Percentiles rank a stretch among this genome's conserved stretches.
Conservation (phyloP, 2,888 invertebrate species). For the Eurytoma californica region DNA sequence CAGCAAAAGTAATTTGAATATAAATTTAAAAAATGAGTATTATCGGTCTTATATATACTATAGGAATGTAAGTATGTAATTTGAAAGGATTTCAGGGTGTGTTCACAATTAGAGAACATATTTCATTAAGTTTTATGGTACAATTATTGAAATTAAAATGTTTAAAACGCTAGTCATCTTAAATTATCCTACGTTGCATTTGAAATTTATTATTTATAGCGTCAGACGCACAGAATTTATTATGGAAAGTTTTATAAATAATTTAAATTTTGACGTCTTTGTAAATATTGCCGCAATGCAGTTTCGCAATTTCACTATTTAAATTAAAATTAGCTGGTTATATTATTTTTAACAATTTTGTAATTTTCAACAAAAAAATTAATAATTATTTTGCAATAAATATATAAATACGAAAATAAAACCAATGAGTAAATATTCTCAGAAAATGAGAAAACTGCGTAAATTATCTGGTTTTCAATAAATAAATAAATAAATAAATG, state of each 20-base stretch:
- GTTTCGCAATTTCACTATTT: too few species aligned
- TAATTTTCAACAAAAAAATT: too few species aligned
- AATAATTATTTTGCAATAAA: too few species aligned
- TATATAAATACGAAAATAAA: too few species aligned
- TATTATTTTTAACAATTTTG: too few species aligned
- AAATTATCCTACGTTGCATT: constrained; percentile 25
- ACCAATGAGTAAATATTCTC: too few species aligned
- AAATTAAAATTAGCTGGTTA: too few species aligned
- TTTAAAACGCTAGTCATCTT: constrained; percentile 1
- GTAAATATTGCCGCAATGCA: too few species aligned
- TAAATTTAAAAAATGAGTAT: constrained; percentile 4
- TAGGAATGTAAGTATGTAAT: background rate
- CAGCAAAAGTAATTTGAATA: background rate
- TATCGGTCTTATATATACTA: background rate
- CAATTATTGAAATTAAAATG: constrained; percentile 31
- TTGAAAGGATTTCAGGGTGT: constrained; percentile 41
- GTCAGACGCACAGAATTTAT: background rate
- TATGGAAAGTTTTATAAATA: constrained; percentile 9
- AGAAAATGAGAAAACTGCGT: too few species aligned
- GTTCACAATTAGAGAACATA: constrained; percentile 37
- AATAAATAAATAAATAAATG: too few species aligned
- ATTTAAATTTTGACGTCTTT: background rate
- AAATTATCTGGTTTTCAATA: too few species aligned
- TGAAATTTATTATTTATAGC: constrained; percentile 19
- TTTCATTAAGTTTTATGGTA: constrained; percentile 33